These are phyloP conservation scores for Melitaea athalia DNA, from an alignment of 2,888 invertebrate genomes.

Conservation along the genomic window DNA sequence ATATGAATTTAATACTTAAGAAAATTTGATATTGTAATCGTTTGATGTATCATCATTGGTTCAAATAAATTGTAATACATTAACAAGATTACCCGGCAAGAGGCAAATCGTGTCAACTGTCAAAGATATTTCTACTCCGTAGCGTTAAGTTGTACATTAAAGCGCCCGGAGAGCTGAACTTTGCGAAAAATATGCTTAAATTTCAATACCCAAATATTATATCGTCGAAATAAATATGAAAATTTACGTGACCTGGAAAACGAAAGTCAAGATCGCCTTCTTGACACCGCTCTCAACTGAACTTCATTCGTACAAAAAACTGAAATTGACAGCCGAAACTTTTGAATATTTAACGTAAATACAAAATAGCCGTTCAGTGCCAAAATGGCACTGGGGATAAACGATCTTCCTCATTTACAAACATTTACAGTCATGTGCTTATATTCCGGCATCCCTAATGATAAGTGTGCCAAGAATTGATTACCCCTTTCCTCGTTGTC, in stretches of 20 bases:
- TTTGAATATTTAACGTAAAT: background rate
- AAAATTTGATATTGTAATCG: too few relatives aligned
- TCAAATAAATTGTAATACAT: background rate
- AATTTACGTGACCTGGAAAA: constrained; percentile 11
- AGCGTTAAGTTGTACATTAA: background rate
- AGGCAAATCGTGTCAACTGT: background rate
- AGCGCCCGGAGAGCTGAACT: background rate
- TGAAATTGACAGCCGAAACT: constrained; percentile 1
- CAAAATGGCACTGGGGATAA: background rate
- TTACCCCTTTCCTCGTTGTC: too few relatives aligned
- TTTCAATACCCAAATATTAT: background rate
- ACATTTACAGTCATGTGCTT: too few relatives aligned
- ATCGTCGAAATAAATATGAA: constrained; percentile 10
- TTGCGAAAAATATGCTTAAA: constrained; percentile 1
- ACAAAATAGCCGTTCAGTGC: background rate
- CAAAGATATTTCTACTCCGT: background rate
- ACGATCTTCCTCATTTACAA: too few relatives aligned
- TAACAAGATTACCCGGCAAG: background rate
- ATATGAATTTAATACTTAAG: too few relatives aligned
- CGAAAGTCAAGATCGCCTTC: constrained; percentile 3
- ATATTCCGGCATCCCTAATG: too few relatives aligned
- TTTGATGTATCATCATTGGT: too few relatives aligned
- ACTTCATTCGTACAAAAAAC: constrained; percentile 1
- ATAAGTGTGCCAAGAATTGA: too few relatives aligned
- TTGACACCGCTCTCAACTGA: constrained; percentile 1